Evolutionary conservation across 1,140 invertebrate species (phyloP).

Genomic region (Paracyclopina nana): DNA sequence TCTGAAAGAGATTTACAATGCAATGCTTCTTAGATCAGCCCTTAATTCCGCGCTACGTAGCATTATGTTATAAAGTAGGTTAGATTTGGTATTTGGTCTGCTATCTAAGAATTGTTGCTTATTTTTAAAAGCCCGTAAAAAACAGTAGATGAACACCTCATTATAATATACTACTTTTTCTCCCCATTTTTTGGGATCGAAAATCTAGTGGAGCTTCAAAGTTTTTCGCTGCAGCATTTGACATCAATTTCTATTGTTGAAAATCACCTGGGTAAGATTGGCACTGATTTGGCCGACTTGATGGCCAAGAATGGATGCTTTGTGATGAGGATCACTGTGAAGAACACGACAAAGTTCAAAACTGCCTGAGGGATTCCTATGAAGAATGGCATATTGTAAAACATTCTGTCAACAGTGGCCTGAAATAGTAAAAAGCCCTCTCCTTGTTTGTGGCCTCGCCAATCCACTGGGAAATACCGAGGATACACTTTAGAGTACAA

Average conservation of each 20-base stretch:
- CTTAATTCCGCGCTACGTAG: neutral
- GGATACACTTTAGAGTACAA: too few relatives aligned
- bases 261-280: too few relatives aligned
- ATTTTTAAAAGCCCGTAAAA: too few relatives aligned
- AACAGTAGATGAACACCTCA: neutral
- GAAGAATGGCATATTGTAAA: neutral
- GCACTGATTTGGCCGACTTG: neutral
- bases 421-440: too few relatives aligned
- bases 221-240: too few relatives aligned
- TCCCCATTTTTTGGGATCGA: neutral
- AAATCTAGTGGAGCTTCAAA: neutral
- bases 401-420: too few relatives aligned
- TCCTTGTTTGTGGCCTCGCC: too few relatives aligned
- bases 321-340: neutral
- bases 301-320: neutral
- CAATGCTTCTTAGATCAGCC: neutral
- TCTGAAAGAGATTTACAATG: neutral
- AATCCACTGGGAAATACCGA: too few relatives aligned
- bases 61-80: neutral
- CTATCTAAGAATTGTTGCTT: too few relatives aligned
- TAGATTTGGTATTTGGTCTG: too few relatives aligned
- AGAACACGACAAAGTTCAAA: neutral
- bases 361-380: neutral
- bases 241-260: too few relatives aligned
- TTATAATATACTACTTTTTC: neutral